phyloP scores from a whole-genome alignment of 2,888 invertebrate genomes.

The Limnephilus marmoratus region DNA sequence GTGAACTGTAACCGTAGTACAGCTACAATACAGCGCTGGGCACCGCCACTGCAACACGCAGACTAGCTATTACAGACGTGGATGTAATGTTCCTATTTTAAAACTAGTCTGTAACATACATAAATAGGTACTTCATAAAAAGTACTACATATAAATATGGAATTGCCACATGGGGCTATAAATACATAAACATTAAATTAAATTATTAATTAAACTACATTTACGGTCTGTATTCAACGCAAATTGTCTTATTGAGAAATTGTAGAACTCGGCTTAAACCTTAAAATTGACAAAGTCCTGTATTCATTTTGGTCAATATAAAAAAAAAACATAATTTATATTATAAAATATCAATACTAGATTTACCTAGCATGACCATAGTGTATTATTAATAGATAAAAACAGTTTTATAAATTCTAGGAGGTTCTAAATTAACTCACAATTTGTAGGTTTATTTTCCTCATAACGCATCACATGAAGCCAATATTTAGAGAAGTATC shows the following conservation, averaged over 20 bases:
- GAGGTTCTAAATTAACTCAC: conserved; percentile 58
- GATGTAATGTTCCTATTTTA: conserved; percentile 75
- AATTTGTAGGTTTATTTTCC: conserved; percentile 59
- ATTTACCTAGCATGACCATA: conserved; percentile 62
- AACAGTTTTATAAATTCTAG: conserved; percentile 61
- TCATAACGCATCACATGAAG: conserved; percentile 53
- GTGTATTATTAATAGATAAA: conserved; percentile 55
- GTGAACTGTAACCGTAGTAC: not conserved
- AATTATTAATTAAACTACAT: conserved; percentile 55
- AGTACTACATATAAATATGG: conserved; percentile 53
- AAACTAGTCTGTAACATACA: conserved; percentile 71
- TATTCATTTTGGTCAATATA: conserved; percentile 31
- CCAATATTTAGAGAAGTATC: conserved; percentile 59
- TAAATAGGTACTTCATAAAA: conserved; percentile 59
- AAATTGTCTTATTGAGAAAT: conserved; percentile 34
- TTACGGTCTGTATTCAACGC: conserved; percentile 52
- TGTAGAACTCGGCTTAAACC: conserved; percentile 22
- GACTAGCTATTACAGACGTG: conserved; percentile 57
- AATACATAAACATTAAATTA: conserved; percentile 52
- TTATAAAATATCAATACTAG: conserved; percentile 60
- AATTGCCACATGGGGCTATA: conserved; percentile 59
- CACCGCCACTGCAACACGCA: conserved; percentile 25
- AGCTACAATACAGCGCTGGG: not conserved
- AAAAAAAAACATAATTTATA: conserved; percentile 23
- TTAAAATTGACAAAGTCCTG: conserved; percentile 25